Base-by-base conservation (phyloP, 2,113 vertebrate species). In the Oryzias celebensis region DNA sequence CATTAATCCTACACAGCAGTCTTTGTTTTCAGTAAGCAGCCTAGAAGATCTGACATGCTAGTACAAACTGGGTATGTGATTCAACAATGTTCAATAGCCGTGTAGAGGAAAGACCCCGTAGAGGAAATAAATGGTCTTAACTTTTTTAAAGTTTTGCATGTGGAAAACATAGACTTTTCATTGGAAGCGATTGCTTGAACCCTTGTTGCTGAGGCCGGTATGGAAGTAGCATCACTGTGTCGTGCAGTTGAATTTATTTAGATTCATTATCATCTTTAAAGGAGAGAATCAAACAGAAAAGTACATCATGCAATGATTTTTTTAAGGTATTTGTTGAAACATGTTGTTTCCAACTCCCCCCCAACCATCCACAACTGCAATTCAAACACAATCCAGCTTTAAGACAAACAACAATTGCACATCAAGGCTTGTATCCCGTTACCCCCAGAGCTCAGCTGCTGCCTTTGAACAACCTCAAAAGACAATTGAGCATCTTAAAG, bases 401-500 rank as follows among this genome's bases (percentile, higher is more conserved):
- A 59, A 52, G 57, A 60, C 52, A 75, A 78, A 74, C 52, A 70
- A 51, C 22, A 68, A 79, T 48, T 74, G 62, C 67, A 71, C 75
- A 68, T 64, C 46, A 48, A 64, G 46, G 73, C 45, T 66, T 7
- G 7, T 56, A 41, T 68, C 67, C 57, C 18, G 14, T 17, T 61
- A 65, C 68, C 52, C 67, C 42, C n/a, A 70, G 24, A 58, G 45
- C 64, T 80, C 48, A 14, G 87, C 84, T 85, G 79, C 73, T 31
- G 68, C 50, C 81, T 90, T 90, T 90, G 85, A 90, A 87, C 73
- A 71, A 70, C 78, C 82, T 81, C 72, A 82, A 83, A 88, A 88
- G 82, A 82, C 86, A 88, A 87, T 90, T 89, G 68, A 74, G 73
- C 80, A 74, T 85, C 84, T 86, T 73, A 84, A 85, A 84, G 81